Percentiles rank a stretch among this genome's conserved stretches.
Conservation (phyloP, 1,140 invertebrate species). For the Euglossa dilemma region DNA sequence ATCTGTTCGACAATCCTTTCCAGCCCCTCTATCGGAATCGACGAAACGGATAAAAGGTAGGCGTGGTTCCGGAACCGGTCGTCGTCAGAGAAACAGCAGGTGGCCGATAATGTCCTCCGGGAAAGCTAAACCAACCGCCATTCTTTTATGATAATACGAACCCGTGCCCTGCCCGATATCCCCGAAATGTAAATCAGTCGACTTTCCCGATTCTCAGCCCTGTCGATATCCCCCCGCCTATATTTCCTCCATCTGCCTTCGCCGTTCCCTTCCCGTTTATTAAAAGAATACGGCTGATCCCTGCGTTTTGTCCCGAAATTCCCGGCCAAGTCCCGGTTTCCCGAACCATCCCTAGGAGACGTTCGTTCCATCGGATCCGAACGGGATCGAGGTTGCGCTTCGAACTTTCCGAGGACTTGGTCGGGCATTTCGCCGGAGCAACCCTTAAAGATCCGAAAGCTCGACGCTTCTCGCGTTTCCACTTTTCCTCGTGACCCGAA, state of each 20-base stretch:
- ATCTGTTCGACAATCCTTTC: constrained; percentile 2
- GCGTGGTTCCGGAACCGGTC: constrained; percentile 26
- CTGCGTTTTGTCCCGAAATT: neutral
- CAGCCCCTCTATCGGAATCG: constrained; percentile 9
- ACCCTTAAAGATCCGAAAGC: neutral
- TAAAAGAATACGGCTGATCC: constrained; percentile 54
- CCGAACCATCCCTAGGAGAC: no score
- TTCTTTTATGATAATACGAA: constrained; percentile 74
- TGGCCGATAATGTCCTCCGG: constrained; percentile 71
- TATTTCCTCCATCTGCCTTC: constrained; percentile 56
- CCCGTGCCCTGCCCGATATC: constrained; percentile 64
- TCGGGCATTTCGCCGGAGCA: neutral
- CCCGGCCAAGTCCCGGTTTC: neutral
- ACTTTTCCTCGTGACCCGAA: neutral
- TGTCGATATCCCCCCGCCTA: constrained; percentile 63
- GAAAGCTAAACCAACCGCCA: constrained; percentile 63
- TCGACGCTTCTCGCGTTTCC: neutral
- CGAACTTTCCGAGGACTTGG: neutral
- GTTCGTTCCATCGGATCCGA: neutral
- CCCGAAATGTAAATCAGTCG: constrained; percentile 71
- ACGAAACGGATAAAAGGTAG: constrained; percentile 43
- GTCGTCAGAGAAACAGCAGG: constrained; percentile 70
- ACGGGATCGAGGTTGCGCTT: no score
- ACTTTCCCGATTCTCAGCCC: constrained; percentile 35
- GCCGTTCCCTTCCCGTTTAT: constrained; percentile 63